These are phyloP conservation scores for Miltochrista miniata DNA, from an alignment of 2,888 invertebrate species.

Conservation along the genomic window DNA sequence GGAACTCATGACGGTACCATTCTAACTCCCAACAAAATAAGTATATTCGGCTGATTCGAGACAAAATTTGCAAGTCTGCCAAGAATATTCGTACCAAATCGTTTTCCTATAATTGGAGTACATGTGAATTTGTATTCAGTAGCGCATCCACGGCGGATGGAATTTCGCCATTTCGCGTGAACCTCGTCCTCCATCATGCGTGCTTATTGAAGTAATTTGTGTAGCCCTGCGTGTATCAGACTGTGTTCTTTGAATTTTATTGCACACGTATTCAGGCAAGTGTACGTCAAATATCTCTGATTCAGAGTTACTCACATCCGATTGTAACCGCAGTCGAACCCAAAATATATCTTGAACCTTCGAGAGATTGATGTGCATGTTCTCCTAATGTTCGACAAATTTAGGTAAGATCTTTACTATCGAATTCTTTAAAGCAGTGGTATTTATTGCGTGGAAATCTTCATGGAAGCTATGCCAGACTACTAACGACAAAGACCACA, in stretches of 20 bases:
- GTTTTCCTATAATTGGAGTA: constrained; percentile 84
- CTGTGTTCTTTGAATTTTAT: constrained; percentile 50
- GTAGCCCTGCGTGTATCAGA: constrained; percentile 58
- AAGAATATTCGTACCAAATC: constrained; percentile 83
- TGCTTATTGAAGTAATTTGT: constrained; percentile 79
- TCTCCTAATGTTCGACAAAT: background rate
- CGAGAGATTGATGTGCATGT: background rate
- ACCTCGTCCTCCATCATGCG: constrained; percentile 78
- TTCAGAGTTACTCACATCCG: background rate
- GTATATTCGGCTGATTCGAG: constrained; percentile 81
- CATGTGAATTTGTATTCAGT: constrained; percentile 84
- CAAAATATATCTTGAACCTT: background rate
- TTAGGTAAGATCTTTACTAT: too few relatives aligned
- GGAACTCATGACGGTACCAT: constrained; percentile 67
- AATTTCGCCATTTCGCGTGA: constrained; percentile 76
- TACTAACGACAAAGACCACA: too few relatives aligned
- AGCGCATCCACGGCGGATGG: constrained; percentile 79
- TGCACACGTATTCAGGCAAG: constrained; percentile 23
- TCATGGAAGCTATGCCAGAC: too few relatives aligned
- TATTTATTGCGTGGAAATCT: too few relatives aligned
- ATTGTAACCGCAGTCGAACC: background rate
- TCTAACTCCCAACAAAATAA: constrained; percentile 77
- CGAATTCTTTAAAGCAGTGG: too few relatives aligned
- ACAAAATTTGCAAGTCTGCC: constrained; percentile 83
- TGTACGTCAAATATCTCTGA: constrained; percentile 1